These are phyloP conservation scores for Monopis laevigella DNA, from an alignment of 2,888 invertebrate species.

Conservation along the genomic window DNA sequence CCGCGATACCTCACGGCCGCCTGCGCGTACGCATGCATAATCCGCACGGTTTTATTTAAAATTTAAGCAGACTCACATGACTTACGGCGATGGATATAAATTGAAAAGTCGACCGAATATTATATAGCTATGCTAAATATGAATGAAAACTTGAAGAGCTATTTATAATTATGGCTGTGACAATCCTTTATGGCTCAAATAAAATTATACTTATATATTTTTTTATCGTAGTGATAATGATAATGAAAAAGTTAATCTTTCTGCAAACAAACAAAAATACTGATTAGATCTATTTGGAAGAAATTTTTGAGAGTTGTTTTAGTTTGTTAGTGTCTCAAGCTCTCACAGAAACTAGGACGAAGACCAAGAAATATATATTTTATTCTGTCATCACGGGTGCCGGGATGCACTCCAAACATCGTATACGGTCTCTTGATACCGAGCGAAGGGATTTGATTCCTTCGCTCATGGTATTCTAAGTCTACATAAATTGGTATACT, in stretches of 20 bases:
- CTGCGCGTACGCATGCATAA: conserved; percentile 54
- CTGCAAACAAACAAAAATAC: background rate
- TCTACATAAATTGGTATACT: too few species aligned
- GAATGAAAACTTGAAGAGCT: background rate
- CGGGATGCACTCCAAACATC: too few species aligned
- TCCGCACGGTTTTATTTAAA: conserved; percentile 43
- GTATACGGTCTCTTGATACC: too few species aligned
- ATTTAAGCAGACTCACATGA: conserved; percentile 43
- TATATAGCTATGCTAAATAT: conserved; percentile 22
- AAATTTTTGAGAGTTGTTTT: background rate
- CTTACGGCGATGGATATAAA: conserved; percentile 31
- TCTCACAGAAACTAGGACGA: too few species aligned
- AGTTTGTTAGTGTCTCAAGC: background rate
- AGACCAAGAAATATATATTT: too few species aligned
- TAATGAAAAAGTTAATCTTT: background rate
- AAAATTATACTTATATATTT: background rate
- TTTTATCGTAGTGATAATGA: background rate
- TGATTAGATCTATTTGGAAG: background rate
- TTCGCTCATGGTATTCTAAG: too few species aligned
- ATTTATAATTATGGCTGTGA: background rate
- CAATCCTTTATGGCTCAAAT: background rate
- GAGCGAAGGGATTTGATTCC: too few species aligned
- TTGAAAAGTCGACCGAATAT: conserved; percentile 26
- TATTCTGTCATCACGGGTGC: too few species aligned
- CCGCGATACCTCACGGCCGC: conserved; percentile 57